phyloP scores from a whole-genome alignment of 1,140 invertebrate species.

The Papilio dardanus region DNA sequence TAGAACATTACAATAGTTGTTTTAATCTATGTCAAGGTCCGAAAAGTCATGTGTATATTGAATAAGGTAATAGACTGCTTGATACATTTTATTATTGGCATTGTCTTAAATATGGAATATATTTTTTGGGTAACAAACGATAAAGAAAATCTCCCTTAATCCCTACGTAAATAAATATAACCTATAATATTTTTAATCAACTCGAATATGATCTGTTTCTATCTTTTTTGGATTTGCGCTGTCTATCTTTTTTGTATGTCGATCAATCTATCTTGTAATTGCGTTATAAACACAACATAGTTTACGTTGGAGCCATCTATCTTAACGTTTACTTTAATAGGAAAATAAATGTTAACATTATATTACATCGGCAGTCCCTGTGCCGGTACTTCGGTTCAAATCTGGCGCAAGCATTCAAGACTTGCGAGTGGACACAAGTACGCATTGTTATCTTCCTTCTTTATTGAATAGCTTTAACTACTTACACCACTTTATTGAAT shows the following conservation, averaged over 20 bases:
- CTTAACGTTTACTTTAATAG: slow-evolving; percentile 10
- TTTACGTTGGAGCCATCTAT: neutral
- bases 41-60: slow-evolving; percentile 8
- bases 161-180: no score
- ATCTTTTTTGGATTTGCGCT: neutral
- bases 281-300: neutral
- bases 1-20: slow-evolving; percentile 59
- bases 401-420: slow-evolving; percentile 58
- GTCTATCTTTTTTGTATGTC: neutral
- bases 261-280: neutral
- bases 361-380: slow-evolving; percentile 47
- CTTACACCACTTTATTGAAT: neutral
- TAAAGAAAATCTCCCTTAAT: no score
- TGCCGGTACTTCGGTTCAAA: slow-evolving; percentile 47
- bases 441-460: slow-evolving; percentile 53
- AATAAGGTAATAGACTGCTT: neutral
- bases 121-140: no score
- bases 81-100: neutral
- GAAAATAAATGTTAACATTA: slow-evolving; percentile 46
- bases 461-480: slow-evolving; percentile 31
- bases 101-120: neutral
- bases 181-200: no score
- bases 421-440: slow-evolving; percentile 57
- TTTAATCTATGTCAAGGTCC: slow-evolving; percentile 45
- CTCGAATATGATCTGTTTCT: no score